These are phyloP conservation scores for Eumerus sabulonum DNA, from an alignment of 2,888 invertebrate species.

Conservation along the genomic window DNA sequence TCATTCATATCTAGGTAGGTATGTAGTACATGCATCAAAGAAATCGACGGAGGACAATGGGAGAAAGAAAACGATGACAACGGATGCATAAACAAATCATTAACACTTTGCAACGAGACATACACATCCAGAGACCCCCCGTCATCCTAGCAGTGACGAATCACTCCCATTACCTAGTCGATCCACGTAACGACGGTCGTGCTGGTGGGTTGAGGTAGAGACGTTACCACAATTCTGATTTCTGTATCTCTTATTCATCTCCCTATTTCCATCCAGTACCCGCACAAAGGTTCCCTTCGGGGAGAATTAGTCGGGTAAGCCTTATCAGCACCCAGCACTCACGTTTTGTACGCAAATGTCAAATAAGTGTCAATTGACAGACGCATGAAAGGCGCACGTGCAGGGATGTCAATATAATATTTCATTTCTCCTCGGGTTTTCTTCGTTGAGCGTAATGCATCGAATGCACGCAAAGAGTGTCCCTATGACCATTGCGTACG, in stretches of 20 bases:
- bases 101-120: conserved; percentile 27
- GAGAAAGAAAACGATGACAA: background rate
- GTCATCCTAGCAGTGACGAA: conserved; percentile 42
- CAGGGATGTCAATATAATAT: conserved; percentile 2
- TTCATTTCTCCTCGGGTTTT: background rate
- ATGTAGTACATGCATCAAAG: conserved; percentile 20
- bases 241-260: background rate
- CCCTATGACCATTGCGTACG: too few species aligned
- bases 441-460: conserved; percentile 8
- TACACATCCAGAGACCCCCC: too few species aligned
- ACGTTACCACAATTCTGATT: conserved; percentile 7
- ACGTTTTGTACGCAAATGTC: conserved; percentile 59
- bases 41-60: conserved; percentile 37
- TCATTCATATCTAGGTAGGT: too few species aligned
- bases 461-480: conserved; percentile 10
- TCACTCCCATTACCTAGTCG: conserved; percentile 42
- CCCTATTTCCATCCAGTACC: conserved; percentile 13
- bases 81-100: conserved; percentile 45
- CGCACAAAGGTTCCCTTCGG: background rate
- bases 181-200: conserved; percentile 24
- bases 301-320: conserved; percentile 36
- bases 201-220: background rate
- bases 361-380: conserved; percentile 65
- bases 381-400: conserved; percentile 51
- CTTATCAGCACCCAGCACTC: conserved; percentile 51